These are phyloP conservation scores for Drosophila saltans DNA, from an alignment of 1,140 invertebrate genomes.

Conservation along the genomic window DNA sequence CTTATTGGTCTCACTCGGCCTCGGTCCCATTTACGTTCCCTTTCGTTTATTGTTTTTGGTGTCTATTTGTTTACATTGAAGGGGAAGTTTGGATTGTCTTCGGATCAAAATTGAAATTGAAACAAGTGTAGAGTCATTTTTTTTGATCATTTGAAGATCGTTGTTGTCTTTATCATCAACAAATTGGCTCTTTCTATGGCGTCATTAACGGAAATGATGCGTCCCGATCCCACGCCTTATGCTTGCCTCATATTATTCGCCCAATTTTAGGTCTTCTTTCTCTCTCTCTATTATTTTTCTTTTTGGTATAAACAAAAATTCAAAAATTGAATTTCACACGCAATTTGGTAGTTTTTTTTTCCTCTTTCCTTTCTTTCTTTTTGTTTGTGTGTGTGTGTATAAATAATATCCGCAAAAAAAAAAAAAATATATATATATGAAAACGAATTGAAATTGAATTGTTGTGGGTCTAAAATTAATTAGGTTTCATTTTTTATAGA, in stretches of 20 bases:
- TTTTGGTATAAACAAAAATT: constrained; percentile 56
- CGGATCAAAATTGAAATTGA: constrained; percentile 2
- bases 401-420: constrained; percentile 18
- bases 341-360: constrained; percentile 63
- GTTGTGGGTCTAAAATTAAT: constrained; percentile 47
- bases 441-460: constrained; percentile 52
- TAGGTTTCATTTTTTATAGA: constrained; percentile 41
- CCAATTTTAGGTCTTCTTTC: constrained; percentile 45
- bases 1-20: constrained; percentile 18
- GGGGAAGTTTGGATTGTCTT: constrained; percentile 10
- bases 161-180: constrained; percentile 32
- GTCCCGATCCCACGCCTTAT: constrained; percentile 47
- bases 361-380: background rate
- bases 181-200: constrained; percentile 49
- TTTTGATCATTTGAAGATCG: background rate
- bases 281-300: constrained; percentile 22
- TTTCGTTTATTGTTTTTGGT: constrained; percentile 38
- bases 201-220: constrained; percentile 76
- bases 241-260: constrained; percentile 46
- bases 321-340: constrained; percentile 65
- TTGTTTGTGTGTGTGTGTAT: background rate
- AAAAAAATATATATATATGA: background rate
- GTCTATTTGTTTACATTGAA: constrained; percentile 47
- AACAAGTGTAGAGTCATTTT: constrained; percentile 45
- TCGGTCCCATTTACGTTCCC: constrained; percentile 12